phyloP scores from a whole-genome alignment of 2,888 invertebrate species.

The Perdita meconis region DNA sequence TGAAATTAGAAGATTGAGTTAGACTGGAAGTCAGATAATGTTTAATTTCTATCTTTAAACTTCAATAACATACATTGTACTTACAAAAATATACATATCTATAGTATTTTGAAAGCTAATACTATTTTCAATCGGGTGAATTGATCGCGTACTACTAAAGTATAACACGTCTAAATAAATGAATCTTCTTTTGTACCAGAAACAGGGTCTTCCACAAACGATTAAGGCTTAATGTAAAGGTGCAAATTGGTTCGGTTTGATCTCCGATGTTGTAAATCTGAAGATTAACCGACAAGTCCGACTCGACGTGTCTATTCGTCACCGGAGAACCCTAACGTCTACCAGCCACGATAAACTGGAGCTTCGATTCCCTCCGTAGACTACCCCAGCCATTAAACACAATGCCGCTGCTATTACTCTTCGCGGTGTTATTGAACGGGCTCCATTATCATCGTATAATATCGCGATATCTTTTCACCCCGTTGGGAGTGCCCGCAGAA shows the following conservation, averaged over 20 bases:
- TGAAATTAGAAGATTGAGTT: too few species aligned
- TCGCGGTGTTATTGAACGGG: conserved; percentile 74
- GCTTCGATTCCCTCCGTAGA: conserved; percentile 70
- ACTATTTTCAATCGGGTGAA: too few species aligned
- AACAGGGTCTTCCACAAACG: background rate
- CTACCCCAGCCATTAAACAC: conserved; percentile 75
- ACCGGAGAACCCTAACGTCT: conserved; percentile 66
- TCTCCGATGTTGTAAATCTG: conserved; percentile 47
- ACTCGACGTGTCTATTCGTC: conserved; percentile 72
- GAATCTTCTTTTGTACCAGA: background rate
- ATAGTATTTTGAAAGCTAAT: too few species aligned
- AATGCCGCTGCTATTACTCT: conserved; percentile 75
- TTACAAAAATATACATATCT: too few species aligned
- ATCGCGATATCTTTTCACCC: conserved; percentile 75
- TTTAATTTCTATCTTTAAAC: too few species aligned
- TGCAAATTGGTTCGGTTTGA: conserved; percentile 9
- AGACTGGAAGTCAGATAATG: too few species aligned
- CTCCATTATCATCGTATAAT: conserved; percentile 76
- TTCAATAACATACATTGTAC: too few species aligned
- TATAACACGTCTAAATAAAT: too few species aligned
- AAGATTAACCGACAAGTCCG: conserved; percentile 65
- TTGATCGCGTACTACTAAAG: too few species aligned
- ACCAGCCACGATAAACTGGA: conserved; percentile 62
- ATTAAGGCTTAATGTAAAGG: background rate
- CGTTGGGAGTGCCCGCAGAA: conserved; percentile 61